A percentile compares a stretch with the other conserved stretches of the same genome.
Conservation (phyloP, 1,140 invertebrate species). For the Drosophila lacertosa region DNA sequence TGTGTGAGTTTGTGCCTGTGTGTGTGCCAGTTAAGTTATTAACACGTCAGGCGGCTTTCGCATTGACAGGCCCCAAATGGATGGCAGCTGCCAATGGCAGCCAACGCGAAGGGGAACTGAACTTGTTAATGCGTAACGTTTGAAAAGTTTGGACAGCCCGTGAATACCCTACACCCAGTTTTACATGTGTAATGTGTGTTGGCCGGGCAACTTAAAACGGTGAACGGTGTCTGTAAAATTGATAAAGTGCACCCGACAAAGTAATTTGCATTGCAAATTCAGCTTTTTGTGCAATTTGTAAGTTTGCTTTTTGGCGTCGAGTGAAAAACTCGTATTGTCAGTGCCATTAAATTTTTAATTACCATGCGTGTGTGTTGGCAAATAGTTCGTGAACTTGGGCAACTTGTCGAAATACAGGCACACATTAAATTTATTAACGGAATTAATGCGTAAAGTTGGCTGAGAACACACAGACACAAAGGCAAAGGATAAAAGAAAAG, state of each 20-base stretch:
- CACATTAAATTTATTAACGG: slow-evolving; percentile 80
- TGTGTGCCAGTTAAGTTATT: slow-evolving; percentile 55
- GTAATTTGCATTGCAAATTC: slow-evolving; percentile 69
- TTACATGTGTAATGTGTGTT: background rate
- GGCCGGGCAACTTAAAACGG: background rate
- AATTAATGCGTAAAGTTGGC: slow-evolving; percentile 77
- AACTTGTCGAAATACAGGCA: slow-evolving; percentile 30
- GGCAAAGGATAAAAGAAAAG: slow-evolving; percentile 27
- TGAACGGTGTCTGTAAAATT: slow-evolving; percentile 17
- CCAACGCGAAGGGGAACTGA: slow-evolving; percentile 7
- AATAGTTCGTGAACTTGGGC: slow-evolving; percentile 63
- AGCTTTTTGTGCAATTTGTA: slow-evolving; percentile 32
- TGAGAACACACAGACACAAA: slow-evolving; percentile 45
- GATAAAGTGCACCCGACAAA: slow-evolving; percentile 18
- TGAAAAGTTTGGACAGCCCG: background rate
- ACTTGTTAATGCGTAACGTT: background rate
- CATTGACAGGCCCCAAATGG: slow-evolving; percentile 58
- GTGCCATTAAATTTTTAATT: slow-evolving; percentile 79
- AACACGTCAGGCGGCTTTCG: slow-evolving; percentile 52
- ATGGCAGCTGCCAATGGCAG: slow-evolving; percentile 38
- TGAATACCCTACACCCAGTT: background rate
- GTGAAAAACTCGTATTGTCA: slow-evolving; percentile 62
- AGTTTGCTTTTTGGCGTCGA: slow-evolving; percentile 2
- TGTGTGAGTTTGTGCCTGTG: slow-evolving; percentile 1
- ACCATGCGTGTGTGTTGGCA: slow-evolving; percentile 64